Base-by-base conservation (phyloP, 1,140 invertebrate genomes). In the Cryptotermes secundus region DNA sequence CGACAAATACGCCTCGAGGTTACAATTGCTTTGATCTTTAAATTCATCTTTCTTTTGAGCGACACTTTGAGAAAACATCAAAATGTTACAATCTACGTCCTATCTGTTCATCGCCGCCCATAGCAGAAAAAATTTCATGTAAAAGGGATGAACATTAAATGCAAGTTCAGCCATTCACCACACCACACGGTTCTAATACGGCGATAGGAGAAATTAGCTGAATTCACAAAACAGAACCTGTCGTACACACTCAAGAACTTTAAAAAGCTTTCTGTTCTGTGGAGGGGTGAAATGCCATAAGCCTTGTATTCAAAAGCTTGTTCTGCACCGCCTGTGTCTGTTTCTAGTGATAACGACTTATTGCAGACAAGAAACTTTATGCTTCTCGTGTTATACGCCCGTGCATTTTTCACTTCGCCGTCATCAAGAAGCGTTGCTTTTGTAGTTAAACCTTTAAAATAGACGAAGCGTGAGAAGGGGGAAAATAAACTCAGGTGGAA, bases 121-220 rank as follows among this genome's bases (percentile, higher is more conserved):
- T 9, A 72, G 26, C 59, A n/a, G 59, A 6, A 3, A 31, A n/a
- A 31, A 72, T 31, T n/a, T 72, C 59, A 10, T 72, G 7, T 72
- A 31, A 72, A 72, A 14, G 59, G 26, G 59, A n/a, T 72, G n/a
- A 72, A 72, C 59, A 72, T 72, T 72, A 72, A 72, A 31, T 31
- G n/a, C 59, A 31, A n/a, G 59, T 31, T 72, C 59, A 72, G n/a
- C 59, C 59, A 72, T 72, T 72, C n/a, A 72, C n/a, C 59, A 72
- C 1, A 9, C n/a, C 59, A 14, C 59, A 72, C 26, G 31, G 59
- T n/a, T n/a, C 45, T 49, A 49, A 49, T 3, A 49, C 14, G 12
- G 22, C 14, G 45, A 72, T 72, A 72, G 26, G 59, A 72, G n/a
- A 72, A 72, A 72, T 72, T 72, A 72, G n/a, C 59, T 72, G 59